phyloP scores from a whole-genome alignment of 2,113 vertebrate genomes.

The Sclerurus mexicanus region DNA sequence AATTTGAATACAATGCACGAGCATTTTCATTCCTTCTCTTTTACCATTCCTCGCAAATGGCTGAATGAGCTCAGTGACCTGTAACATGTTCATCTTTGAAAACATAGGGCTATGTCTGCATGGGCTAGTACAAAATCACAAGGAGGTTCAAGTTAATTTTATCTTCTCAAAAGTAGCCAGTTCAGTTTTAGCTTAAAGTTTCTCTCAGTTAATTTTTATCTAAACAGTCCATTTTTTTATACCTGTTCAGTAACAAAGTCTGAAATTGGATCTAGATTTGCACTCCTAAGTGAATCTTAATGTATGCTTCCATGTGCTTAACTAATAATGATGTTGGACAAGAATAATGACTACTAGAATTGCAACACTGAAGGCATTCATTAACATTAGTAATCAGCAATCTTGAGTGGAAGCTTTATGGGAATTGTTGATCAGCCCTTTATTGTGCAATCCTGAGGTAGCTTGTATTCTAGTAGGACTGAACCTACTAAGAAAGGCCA shows the following conservation, averaged over 20 bases:
- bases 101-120: background rate
- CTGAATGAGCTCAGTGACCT: background rate
- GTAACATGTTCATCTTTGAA: background rate
- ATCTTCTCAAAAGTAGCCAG: background rate
- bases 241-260: constrained; percentile 3
- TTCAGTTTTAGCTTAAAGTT: constrained; percentile 13
- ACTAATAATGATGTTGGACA: constrained; percentile 62
- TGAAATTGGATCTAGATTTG: constrained; percentile 52
- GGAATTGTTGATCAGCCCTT: constrained; percentile 21
- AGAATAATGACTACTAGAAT: constrained; percentile 42
- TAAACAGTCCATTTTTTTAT: constrained; percentile 24
- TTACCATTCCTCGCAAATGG: background rate
- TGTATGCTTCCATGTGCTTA: constrained; percentile 40
- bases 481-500: constrained; percentile 57
- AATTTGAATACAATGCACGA: constrained; percentile 14
- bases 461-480: constrained; percentile 33
- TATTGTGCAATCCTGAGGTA: background rate
- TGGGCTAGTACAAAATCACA: background rate
- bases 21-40: background rate
- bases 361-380: constrained; percentile 54
- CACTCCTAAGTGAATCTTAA: constrained; percentile 54
- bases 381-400: constrained; percentile 63
- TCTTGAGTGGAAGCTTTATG: constrained; percentile 45
- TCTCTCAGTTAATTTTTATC: background rate
- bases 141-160: background rate